phyloP scores from a whole-genome alignment of 2,113 vertebrate species.

The Hemibagrus wyckioides region DNA sequence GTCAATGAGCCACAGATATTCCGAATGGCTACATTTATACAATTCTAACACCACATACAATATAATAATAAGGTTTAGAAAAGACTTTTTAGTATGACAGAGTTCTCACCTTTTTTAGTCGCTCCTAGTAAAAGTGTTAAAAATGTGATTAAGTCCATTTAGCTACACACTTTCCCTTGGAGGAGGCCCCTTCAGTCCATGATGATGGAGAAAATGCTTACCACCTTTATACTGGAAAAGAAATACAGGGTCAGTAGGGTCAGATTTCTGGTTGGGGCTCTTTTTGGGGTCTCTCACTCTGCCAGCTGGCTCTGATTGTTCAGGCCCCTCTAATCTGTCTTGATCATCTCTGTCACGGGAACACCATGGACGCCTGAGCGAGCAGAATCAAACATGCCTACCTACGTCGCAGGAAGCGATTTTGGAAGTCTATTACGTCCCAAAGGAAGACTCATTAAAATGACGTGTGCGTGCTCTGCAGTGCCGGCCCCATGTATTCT shows the following conservation, averaged over 20 bases:
- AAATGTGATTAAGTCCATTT: neutral
- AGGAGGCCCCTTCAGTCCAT: neutral
- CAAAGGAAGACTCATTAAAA: constrained; percentile 47
- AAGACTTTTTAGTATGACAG: neutral
- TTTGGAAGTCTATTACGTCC: constrained; percentile 51
- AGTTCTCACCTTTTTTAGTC: neutral
- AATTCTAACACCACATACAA: neutral
- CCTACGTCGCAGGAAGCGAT: constrained; percentile 51
- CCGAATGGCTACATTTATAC: neutral
- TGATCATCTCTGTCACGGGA: constrained; percentile 46
- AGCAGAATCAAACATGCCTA: constrained; percentile 56
- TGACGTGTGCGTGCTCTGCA: constrained; percentile 41
- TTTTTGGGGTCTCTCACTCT: constrained; percentile 41
- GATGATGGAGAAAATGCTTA: constrained; percentile 33
- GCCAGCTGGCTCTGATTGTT: constrained; percentile 50
- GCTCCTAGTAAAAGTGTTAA: constrained; percentile 6
- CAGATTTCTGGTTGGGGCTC: constrained; percentile 39
- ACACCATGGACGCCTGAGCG: constrained; percentile 51
- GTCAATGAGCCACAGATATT: neutral
- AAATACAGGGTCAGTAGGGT: constrained; percentile 40
- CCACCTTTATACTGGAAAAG: constrained; percentile 30
- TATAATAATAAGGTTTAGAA: neutral
- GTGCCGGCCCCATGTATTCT: constrained; percentile 16
- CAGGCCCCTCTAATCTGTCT: constrained; percentile 49
- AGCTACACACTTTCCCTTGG: neutral